Evolutionary conservation across 2,888 invertebrate genomes (phyloP), one percentile per base, ranked within the genome.

Genomic region (Caenorhabditis sp.): DNA sequence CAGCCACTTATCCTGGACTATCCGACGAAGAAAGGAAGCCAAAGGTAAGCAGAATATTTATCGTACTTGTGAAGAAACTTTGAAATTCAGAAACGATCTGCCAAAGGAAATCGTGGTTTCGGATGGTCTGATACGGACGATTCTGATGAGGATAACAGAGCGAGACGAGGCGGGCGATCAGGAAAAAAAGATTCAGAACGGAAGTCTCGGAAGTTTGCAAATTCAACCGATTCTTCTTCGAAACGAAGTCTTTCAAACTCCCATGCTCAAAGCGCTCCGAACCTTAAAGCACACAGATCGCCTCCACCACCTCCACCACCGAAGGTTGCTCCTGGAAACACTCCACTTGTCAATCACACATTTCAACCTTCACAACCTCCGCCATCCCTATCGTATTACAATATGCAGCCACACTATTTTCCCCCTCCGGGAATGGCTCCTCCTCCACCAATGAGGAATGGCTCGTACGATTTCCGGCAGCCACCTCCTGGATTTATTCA

Each of bases 41-140:
- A 16, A 49, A 22, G 35, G 54, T 26, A 5, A 63, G 22, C 22
- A 12, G 3, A 1, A 38, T n/a, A 10, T 51, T 69, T 69, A n/a
- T 12, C 2, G n/a, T 28, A 51, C 26, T 68, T n/a, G n/a, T n/a
- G n/a, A n/a, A n/a, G n/a, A n/a, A n/a, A n/a, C n/a, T n/a, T n/a
- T n/a, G n/a, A n/a, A n/a, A n/a, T 68, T 69, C 38, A 63, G 64
- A 80, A 51, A 31, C 61, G 35, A n/a, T 51, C 35, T 12, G 22
- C 54, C 14, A 79, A 70, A 51, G 56, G 59, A n/a, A 22, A n/a
- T 4, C 26, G 22, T 19, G 51, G 8, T 2, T 73, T 68, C 22
- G 75, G 64, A 1, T 80, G 84, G 80, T 75, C 84, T 0, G 79
- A 79, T 19, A 38, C 63, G 4, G 83, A 83, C n/a, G 83, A 84